These are phyloP conservation scores for Pyrrhosoma nymphula DNA, from an alignment of 2,888 invertebrate species.

Conservation along the genomic window DNA sequence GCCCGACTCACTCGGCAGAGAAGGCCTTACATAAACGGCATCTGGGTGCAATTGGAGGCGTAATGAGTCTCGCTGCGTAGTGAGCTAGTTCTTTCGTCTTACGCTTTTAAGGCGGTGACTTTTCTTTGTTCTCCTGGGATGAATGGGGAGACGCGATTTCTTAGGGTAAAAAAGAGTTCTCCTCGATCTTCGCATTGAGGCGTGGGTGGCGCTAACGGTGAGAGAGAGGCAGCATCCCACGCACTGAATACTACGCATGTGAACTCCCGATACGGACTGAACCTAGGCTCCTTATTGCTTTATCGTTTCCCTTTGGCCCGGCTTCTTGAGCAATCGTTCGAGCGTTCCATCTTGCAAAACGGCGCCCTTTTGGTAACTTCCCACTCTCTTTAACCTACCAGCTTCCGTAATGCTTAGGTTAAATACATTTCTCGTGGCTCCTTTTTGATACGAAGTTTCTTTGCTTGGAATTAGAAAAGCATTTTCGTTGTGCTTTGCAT, in stretches of 20 bases:
- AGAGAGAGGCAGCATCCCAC: not conserved
- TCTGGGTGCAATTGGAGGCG: not conserved
- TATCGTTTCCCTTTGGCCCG: not conserved
- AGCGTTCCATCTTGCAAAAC: not conserved
- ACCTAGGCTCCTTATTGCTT: too few species aligned
- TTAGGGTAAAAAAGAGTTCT: not conserved
- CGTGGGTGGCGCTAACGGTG: not conserved
- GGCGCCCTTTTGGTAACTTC: too few species aligned
- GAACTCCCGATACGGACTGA: not conserved
- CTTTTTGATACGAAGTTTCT: too few species aligned
- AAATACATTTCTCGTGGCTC: too few species aligned
- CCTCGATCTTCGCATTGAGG: not conserved
- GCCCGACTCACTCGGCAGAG: not conserved
- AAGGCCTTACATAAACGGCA: not conserved
- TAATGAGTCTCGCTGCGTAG: not conserved
- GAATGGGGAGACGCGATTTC: not conserved
- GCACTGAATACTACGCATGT: not conserved
- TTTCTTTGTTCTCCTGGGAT: not conserved
- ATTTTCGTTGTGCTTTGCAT: too few species aligned
- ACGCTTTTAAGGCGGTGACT: not conserved
- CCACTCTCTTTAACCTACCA: too few species aligned
- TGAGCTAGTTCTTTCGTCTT: not conserved
- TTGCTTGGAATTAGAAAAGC: too few species aligned
- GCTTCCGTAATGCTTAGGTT: too few species aligned
- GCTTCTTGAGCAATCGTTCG: not conserved